Evolutionary conservation across 2,888 invertebrate species (phyloP), one percentile per base, ranked within the genome.

Genomic region (Nesidiocoris tenuis): DNA sequence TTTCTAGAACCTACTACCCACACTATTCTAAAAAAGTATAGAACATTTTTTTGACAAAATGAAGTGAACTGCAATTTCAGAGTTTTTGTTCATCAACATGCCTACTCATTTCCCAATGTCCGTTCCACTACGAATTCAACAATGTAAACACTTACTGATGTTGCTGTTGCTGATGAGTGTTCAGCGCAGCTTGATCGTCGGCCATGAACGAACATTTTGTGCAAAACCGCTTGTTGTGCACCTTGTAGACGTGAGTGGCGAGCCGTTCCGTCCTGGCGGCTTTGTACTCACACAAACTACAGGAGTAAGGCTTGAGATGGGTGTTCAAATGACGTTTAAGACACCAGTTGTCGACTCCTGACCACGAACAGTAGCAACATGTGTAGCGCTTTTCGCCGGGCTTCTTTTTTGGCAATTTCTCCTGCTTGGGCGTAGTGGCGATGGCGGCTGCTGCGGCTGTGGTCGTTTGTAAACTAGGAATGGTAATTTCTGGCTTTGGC

Each of bases 261-360:
- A 95, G 87, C 75, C 95, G 88, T 85, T 96, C 95, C 65, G 94
- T 93, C 80, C 95, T 88, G 75, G 95, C 95, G 76, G 95, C 95
- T 86, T 95, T 95, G 86, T 95, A 96, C 84, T 95, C 95, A 85
- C 95, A 96, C 74, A 95, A 87, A 81, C 91, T 90, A 84, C 95
- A 96, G 75, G 93, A 91, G 84, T 93, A 96, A 61, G 95, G 95
- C 85, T 95, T 95, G 83, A 95, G 88, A 84, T 96, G 95, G 54
- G 95, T 95, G 86, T 95, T 95, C 82, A 95, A 88, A 84, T 96
- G 95, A 64, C 95, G 88, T 84, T 95, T 95, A 77, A 95, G 86
- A 82, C 95, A 95, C 95, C 95, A 96, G 84, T 95, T 95, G 85
- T 95, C 95, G 75, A 93, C 94, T 21, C 95, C 95, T 56, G 93